phyloP scores from a whole-genome alignment of 1,140 invertebrate species.

The Apis mellifera region Amel_HAv3.1 CM009934.2:5784501-5785000 shows the following conservation, averaged over 20 bases:
- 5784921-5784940: conserved; percentile 71
- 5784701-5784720: conserved; percentile 83
- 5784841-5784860: conserved; percentile 9
- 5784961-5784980: conserved; percentile 79
- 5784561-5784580: background rate
- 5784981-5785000: conserved; percentile 13
- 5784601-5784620: background rate
- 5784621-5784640: background rate
- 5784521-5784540: background rate
- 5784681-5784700: conserved; percentile 80
- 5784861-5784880: conserved; percentile 35
- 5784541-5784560: too few species aligned
- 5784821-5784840: conserved; percentile 69
- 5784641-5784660: background rate
- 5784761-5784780: conserved; percentile 77
- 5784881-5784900: conserved; percentile 69
- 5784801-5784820: conserved; percentile 76
- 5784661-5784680: conserved; percentile 70
- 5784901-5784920: conserved; percentile 77
- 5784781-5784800: conserved; percentile 76
- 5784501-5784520: background rate
- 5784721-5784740: conserved; percentile 92
- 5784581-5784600: background rate
- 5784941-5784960: conserved; percentile 75
- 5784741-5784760: conserved; percentile 90